Base-by-base conservation (phyloP, 2,888 invertebrate genomes). In the Ochropleura leucogaster region DNA sequence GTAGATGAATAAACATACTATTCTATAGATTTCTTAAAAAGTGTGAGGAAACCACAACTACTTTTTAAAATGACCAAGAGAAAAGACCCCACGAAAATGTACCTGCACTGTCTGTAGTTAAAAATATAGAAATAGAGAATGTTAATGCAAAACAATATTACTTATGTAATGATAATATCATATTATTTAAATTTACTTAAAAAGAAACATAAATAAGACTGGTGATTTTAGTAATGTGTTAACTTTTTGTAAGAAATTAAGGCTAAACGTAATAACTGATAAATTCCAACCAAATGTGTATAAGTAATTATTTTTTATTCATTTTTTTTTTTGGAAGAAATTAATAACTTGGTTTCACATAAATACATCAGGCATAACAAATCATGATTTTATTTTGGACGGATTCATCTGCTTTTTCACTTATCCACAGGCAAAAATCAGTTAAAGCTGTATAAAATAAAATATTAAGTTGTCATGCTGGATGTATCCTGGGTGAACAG, bases 21-120 rank as follows among this genome's bases (percentile, higher is more conserved):
- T 53, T 60, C 12, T 44, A 62, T 69, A 55, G 55, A 67, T 55
- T 67, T 55, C 16, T 67, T 55, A 20, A 67, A 67, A 67, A 55
- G 55, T 42, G 55, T 67, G 12, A 67, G 14, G 67, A 67, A 67
- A 67, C 67, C 67, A 55, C 53, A 67, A 67, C 55, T 67, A 67
- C 44, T 44, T 55, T 55, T 55, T 67, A 67, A 14, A 46, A 67
- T 67, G 42, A 55, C 67, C 4, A 67, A 67, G 20, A 67, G 44
- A 67, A 67, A 44, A 53, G 55, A 67, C 20, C 46, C 20, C 46
- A 44, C 8, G 67, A 67, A 44, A 16, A 55, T 67, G 67, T 67
- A 55, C 67, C 55, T 5, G 44, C n/a, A 55, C 6, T 55, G n/a
- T 55, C 44, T 30, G 20, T 63, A 12, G 16, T 47, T 14, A 30